These are phyloP conservation scores for Agrotis clavis DNA, from an alignment of 2,888 invertebrate genomes.

Conservation along the genomic window DNA sequence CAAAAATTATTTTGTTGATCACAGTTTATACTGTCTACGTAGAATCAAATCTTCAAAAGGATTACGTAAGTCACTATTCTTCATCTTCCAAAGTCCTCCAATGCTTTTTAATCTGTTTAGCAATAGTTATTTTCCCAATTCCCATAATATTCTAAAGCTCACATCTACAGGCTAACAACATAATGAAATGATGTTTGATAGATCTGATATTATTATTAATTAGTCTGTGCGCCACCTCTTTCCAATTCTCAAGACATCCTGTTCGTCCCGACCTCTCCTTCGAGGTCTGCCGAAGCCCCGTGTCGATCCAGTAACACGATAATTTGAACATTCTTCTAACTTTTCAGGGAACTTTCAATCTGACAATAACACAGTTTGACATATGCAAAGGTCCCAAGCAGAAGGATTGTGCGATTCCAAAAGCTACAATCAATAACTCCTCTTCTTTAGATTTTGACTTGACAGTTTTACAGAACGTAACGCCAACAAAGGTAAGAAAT, in stretches of 20 bases:
- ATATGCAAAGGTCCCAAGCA: slow-evolving; percentile 47
- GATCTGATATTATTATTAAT: too few species aligned
- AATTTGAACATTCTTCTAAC: background rate
- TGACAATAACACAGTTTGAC: slow-evolving; percentile 35
- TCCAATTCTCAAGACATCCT: too few species aligned
- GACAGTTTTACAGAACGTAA: slow-evolving; percentile 59
- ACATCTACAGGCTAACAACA: background rate
- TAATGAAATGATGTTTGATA: too few species aligned
- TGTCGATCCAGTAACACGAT: too few species aligned
- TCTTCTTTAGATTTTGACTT: slow-evolving; percentile 56
- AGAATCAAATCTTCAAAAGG: slow-evolving; percentile 20
- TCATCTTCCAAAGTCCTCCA: background rate
- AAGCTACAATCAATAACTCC: slow-evolving; percentile 40
- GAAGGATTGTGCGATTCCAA: slow-evolving; percentile 45
- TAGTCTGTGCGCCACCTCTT: too few species aligned
- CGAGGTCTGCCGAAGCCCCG: too few species aligned
- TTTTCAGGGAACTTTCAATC: slow-evolving; percentile 49
- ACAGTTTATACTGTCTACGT: slow-evolving; percentile 8
- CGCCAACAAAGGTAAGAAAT: slow-evolving; percentile 66
- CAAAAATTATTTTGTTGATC: slow-evolving; percentile 22
- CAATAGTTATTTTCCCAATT: background rate
- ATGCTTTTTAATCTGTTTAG: background rate
- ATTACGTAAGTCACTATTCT: slow-evolving; percentile 45
- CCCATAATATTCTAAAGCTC: background rate
- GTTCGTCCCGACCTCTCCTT: too few species aligned